These are phyloP conservation scores for Archocentrus centrarchus DNA, from an alignment of 2,113 vertebrate species.

Conservation along the genomic window DNA sequence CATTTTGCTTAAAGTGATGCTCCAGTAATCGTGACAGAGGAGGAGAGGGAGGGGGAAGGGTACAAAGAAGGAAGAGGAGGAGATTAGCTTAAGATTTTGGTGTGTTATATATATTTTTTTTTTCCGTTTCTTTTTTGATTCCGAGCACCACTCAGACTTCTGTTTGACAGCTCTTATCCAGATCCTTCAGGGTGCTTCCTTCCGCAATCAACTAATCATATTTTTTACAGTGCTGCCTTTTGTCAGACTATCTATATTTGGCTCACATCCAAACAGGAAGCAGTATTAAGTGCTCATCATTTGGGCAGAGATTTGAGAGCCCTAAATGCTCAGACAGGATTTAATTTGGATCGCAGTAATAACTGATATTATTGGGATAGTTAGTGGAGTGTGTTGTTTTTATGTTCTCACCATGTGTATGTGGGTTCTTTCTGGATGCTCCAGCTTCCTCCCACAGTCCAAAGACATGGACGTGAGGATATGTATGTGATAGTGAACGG, in stretches of 20 bases:
- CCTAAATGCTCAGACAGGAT: neutral
- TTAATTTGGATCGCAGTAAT: neutral
- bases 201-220: conserved; percentile 54
- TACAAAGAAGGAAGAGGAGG: conserved; percentile 11
- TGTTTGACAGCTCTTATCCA: conserved; percentile 40
- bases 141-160: conserved; percentile 17
- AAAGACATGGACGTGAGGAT: neutral
- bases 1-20: conserved; percentile 15
- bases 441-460: neutral
- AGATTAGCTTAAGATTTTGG: conserved; percentile 43
- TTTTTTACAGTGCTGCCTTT: conserved; percentile 21
- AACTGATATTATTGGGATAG: neutral
- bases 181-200: conserved; percentile 37
- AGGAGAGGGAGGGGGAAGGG: neutral
- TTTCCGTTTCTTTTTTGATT: conserved; percentile 1
- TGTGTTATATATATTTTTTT: neutral
- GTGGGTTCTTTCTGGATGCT: neutral
- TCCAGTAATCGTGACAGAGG: conserved; percentile 24
- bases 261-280: conserved; percentile 28
- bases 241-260: conserved; percentile 23
- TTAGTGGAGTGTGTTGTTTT: neutral
- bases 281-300: neutral
- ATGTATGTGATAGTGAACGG: neutral
- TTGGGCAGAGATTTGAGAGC: conserved; percentile 10
- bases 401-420: neutral